Evolutionary conservation across 2,797 vertebrate species (phyloP), one percentile per base, ranked within the genome.

Genomic region (Coregonus ussuriensis): DNA sequence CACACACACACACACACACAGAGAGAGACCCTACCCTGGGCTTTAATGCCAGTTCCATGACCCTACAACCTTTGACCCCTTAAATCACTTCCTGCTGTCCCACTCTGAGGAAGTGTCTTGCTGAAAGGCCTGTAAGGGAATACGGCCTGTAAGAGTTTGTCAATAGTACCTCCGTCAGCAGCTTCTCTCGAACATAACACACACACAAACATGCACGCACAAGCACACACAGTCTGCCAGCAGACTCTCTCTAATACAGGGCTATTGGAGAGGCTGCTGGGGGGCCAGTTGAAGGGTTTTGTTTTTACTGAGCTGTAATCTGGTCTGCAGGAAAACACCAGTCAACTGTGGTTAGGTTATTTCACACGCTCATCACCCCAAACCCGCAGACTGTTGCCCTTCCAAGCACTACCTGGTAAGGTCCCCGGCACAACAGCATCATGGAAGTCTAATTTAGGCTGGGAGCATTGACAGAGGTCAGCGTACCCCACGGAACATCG

Each of bases 101-200:
- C 5, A 16, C 52, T 70, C 18, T 29, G 21, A 77, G 77, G 59
- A 84, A 69, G 85, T 85, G 72, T 73, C 71, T 62, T 65, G 79
- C 80, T 82, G 77, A 85, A 86, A 78, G 66, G 67, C n/a, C 5
- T 80, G 79, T 73, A 85, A 89, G 69, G 51, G 75, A 86, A 91
- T 74, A 82, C 4, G 14, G 7, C 31, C 1, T 1, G 25, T 66
- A 53, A 77, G 18, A 67, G 51, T 76, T 75, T 80, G 77, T 67
- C 74, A 51, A 16, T 54, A 66, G 52, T 69, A 31, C 56, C 78
- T 47, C 41, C 41, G 13, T 47, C 41, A 47, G 59, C 59, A n/a
- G 59, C n/a, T 21, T 21, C n/a, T 62, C 7, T 62, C 6, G 0
- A 62, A 62, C 21, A 21, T 21, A 21, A 7, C n/a, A 9, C 16